Base-by-base conservation (phyloP, 2,797 vertebrate species). In the Meda fulgida region DNA sequence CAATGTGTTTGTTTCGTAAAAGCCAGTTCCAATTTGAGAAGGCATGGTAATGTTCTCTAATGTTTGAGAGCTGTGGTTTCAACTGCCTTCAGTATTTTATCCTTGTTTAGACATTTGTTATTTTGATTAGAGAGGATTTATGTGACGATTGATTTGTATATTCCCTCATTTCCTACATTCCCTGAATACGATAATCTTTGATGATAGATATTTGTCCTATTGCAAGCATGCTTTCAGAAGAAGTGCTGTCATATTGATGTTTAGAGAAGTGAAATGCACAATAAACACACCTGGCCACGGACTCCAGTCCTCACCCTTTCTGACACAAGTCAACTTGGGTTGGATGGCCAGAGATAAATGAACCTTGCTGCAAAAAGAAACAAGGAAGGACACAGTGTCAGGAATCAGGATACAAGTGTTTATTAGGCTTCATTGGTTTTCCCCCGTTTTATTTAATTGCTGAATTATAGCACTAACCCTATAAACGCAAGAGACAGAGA, bases 231-330 rank as follows among this genome's bases (percentile, higher is more conserved):
- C 29, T 66, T 78, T 66, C 31, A 71, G 53, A 78, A 66, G 87
- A 88, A 89, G 91, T 89, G 86, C 92, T 92, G 86, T 85, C 86
- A 90, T 93, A 89, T 92, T 94, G 93, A 76, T 93, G 93, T 94
- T 93, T 94, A 86, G 65, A 92, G 90, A 91, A 93, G 90, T 75
- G 84, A 48, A 78, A 88, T 87, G 89, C 89, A 71, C 83, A 89
- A 91, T 93, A 94, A 94, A 94, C 95, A 94, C 95, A 95, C 95
- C 96, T 96, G 95, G 92, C 72, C 86, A 80, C 85, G 65, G 87
- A 88, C 90, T 83, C 43, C 79, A 18, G 60, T n/a, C 80, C 43
- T 79, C 19, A 63, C 67, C 43, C 26, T 70, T 78, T 48, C 63
- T 29, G 63, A 91, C 84, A 14, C 76, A 26, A 87, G 75, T 92